Conservation (phyloP, 2,113 vertebrate genomes). For the Glaucidium brasilianum region DNA sequence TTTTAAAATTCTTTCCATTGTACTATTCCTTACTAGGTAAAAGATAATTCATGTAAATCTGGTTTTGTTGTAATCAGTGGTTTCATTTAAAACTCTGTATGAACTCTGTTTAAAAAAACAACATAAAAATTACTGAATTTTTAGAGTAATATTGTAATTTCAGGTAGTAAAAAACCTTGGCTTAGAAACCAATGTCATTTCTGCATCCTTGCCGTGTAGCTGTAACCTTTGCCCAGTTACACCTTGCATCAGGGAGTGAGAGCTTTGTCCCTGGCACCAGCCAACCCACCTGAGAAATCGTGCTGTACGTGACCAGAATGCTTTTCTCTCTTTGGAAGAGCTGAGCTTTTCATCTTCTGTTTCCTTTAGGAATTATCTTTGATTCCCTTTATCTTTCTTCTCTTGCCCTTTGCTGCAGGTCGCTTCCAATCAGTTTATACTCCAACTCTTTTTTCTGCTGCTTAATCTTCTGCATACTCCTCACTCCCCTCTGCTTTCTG, state of each 20-base stretch:
- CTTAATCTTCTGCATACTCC: background rate
- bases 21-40: background rate
- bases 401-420: background rate
- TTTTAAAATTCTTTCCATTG: background rate
- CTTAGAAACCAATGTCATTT: slow-evolving; percentile 11
- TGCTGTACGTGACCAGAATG: background rate
- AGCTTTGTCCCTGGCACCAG: background rate
- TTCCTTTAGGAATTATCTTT: slow-evolving; percentile 10
- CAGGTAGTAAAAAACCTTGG: background rate
- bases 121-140: background rate
- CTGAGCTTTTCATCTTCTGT: background rate
- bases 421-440: background rate
- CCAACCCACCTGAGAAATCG: background rate
- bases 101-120: background rate
- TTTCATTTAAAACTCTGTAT: background rate
- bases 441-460: background rate
- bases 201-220: background rate
- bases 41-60: background rate
- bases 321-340: background rate
- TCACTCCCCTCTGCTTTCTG: background rate
- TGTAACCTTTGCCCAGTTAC: background rate
- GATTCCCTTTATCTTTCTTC: slow-evolving; percentile 11
- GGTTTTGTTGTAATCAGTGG: background rate
- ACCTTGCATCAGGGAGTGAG: background rate
- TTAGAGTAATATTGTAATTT: background rate